These are phyloP conservation scores for Rana temporaria DNA, from an alignment of 2,113 vertebrate genomes.

Conservation along the genomic window DNA sequence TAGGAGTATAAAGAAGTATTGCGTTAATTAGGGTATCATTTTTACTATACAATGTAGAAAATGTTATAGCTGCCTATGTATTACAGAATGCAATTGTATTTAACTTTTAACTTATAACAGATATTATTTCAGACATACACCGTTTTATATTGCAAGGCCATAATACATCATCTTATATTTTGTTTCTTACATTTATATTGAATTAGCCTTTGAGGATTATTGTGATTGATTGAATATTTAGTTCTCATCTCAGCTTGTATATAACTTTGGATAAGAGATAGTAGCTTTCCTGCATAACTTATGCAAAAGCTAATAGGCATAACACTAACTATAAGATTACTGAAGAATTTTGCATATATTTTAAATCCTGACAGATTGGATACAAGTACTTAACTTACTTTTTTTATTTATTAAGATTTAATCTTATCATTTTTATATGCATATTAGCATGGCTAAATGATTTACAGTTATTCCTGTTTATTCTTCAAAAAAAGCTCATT, in stretches of 20 bases:
- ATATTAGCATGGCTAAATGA: constrained; percentile 49
- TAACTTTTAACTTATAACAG: not conserved
- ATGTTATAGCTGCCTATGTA: not conserved
- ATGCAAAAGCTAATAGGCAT: constrained; percentile 38
- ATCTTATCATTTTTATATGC: constrained; percentile 39
- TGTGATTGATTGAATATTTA: constrained; percentile 31
- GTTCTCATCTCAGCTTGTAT: constrained; percentile 6
- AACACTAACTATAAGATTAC: constrained; percentile 36
- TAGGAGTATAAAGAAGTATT: not conserved
- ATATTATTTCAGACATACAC: not conserved
- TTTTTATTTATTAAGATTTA: constrained; percentile 51
- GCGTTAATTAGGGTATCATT: constrained; percentile 10
- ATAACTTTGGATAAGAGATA: constrained; percentile 22
- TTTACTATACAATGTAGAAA: not conserved
- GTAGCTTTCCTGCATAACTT: constrained; percentile 27
- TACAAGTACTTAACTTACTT: constrained; percentile 25
- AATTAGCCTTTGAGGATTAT: constrained; percentile 33
- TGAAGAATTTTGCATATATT: constrained; percentile 39
- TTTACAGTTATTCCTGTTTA: constrained; percentile 44
- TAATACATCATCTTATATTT: constrained; percentile 24
- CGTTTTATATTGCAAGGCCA: not conserved
- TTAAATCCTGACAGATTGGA: constrained; percentile 31
- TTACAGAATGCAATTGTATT: not conserved
- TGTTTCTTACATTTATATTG: constrained; percentile 23
- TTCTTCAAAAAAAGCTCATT: constrained; percentile 47